Percentiles rank a stretch among this genome's conserved stretches.
These are phyloP conservation scores for Fragum sueziense DNA, from an alignment of 2,888 invertebrate species.

Conservation along the genomic window DNA sequence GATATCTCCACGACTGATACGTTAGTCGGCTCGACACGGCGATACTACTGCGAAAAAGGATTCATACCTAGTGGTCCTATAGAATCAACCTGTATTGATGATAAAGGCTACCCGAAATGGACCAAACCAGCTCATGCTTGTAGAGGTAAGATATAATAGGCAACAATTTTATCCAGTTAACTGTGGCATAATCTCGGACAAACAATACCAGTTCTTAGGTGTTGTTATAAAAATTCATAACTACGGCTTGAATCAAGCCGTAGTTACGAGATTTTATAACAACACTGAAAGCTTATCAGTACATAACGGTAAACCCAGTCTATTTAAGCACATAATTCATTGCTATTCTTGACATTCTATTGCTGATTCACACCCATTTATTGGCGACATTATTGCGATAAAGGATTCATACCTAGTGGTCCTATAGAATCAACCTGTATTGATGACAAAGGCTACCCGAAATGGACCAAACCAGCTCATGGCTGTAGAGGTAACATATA, in stretches of 20 bases:
- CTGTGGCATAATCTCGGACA: too few species aligned
- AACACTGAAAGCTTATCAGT: too few species aligned
- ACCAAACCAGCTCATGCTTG: conserved; percentile 25
- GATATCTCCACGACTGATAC: background rate
- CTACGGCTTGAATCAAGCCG: too few species aligned
- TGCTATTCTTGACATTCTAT: too few species aligned
- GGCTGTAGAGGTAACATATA: conserved; percentile 37
- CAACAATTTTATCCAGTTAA: too few species aligned
- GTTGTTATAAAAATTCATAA: too few species aligned
- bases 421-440: conserved; percentile 42
- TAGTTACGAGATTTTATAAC: too few species aligned
- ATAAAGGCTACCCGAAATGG: conserved; percentile 33
- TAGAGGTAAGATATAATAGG: too few species aligned
- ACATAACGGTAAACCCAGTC: too few species aligned
- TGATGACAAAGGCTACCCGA: conserved; percentile 22
- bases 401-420: conserved; percentile 36
- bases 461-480: conserved; percentile 30
- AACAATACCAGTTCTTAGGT: too few species aligned
- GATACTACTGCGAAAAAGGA: conserved; percentile 30
- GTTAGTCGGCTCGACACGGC: conserved; percentile 17
- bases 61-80: conserved; percentile 42
- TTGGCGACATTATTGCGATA: conserved; percentile 25
- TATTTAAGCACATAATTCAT: too few species aligned
- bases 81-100: conserved; percentile 35
- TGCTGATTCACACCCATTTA: too few species aligned